Evolutionary conservation across 2,888 invertebrate species (phyloP).

Genomic region (Tetrapedia diversipes): DNA sequence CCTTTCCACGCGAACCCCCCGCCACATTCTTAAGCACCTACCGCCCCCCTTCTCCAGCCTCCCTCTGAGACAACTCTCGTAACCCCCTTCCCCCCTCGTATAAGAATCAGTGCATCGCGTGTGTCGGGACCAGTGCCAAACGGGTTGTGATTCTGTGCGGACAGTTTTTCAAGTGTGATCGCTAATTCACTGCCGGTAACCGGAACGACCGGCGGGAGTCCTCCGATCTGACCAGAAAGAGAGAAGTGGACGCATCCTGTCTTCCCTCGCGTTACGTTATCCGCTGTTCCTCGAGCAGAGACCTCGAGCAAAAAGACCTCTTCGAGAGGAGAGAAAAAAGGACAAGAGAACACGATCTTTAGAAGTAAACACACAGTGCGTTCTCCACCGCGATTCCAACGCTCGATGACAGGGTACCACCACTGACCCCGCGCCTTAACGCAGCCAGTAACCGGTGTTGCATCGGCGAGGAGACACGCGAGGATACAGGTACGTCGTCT

Average conservation of each 20-base stretch:
- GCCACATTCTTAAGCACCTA: constrained; percentile 66
- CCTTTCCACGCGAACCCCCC: constrained; percentile 63
- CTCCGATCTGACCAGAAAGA: constrained; percentile 28
- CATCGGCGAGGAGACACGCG: constrained; percentile 24
- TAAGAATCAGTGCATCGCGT: constrained; percentile 81
- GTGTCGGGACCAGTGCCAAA: constrained; percentile 79
- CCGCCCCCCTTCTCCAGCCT: constrained; percentile 46
- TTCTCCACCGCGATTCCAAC: constrained; percentile 8
- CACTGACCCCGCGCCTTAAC: constrained; percentile 13
- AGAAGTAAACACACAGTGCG: not conserved
- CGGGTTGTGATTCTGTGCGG: constrained; percentile 78
- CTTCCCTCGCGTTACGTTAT: not conserved
- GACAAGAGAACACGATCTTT: too few relatives aligned
- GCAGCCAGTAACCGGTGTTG: constrained; percentile 24
- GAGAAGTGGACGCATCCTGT: not conserved
- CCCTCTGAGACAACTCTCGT: constrained; percentile 51
- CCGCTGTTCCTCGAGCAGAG: too few relatives aligned
- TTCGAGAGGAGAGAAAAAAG: too few relatives aligned
- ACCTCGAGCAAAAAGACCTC: too few relatives aligned
- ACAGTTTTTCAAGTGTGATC: constrained; percentile 66
- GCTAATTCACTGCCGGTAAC: constrained; percentile 31
- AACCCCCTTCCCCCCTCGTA: constrained; percentile 72
- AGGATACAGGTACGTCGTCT: constrained; percentile 37
- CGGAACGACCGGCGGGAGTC: constrained; percentile 26
- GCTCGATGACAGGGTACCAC: constrained; percentile 27